These are phyloP conservation scores for Cantharis rufa DNA, from an alignment of 2,888 invertebrate genomes.

Conservation along the genomic window DNA sequence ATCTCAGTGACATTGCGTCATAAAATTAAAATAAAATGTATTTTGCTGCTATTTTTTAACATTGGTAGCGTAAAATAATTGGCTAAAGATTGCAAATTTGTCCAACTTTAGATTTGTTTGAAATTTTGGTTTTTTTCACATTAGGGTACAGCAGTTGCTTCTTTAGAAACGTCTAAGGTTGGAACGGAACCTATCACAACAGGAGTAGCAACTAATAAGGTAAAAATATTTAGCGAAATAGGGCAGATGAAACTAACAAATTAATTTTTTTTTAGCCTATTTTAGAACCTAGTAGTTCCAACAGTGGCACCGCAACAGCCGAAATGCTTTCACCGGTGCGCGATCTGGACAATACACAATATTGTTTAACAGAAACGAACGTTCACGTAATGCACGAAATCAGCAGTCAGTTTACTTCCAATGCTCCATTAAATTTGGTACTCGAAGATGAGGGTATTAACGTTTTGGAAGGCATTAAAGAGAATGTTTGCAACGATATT, in stretches of 20 bases:
- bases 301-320: constrained; percentile 47
- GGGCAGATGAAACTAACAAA: neutral
- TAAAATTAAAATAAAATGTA: neutral
- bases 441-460: neutral
- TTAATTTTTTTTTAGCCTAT: constrained; percentile 41
- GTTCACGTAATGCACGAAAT: constrained; percentile 21
- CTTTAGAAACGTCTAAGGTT: neutral
- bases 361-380: constrained; percentile 10
- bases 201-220: neutral
- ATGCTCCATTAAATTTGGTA: neutral
- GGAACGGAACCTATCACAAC: neutral
- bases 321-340: constrained; percentile 51
- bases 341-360: constrained; percentile 39
- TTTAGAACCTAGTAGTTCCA: constrained; percentile 50
- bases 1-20: neutral
- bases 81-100: neutral
- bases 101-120: neutral
- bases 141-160: neutral
- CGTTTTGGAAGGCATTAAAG: neutral
- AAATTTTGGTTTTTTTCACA: neutral
- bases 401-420: neutral
- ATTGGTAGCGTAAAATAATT: neutral
- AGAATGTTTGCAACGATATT: neutral
- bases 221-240: neutral
- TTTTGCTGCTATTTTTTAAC: neutral